phyloP scores from a whole-genome alignment of 2,113 vertebrate genomes.

The Ondatra zibethicus region DNA sequence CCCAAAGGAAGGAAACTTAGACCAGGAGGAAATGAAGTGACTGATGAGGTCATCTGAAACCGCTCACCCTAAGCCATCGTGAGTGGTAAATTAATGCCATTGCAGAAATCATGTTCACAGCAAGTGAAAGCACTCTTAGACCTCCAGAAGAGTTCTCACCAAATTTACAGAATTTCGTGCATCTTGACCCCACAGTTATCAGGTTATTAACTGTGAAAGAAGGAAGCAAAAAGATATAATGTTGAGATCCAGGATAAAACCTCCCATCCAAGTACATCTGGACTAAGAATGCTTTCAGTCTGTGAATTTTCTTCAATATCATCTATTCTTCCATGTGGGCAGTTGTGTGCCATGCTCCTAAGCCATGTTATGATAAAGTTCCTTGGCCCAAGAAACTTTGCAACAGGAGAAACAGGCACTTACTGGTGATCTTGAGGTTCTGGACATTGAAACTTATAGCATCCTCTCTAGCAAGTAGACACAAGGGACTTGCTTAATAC shows the following conservation, averaged over 20 bases:
- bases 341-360: not conserved
- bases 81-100: not conserved
- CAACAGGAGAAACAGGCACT: not conserved
- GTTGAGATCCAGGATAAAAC: not conserved
- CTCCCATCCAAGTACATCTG: not conserved
- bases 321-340: not conserved
- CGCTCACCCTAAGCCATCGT: not conserved
- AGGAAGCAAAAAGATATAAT: not conserved
- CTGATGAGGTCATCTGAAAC: not conserved
- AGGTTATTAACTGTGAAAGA: not conserved
- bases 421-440: not conserved
- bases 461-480: not conserved
- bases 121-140: not conserved
- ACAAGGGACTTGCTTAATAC: not conserved
- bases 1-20: not conserved
- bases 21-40: not conserved
- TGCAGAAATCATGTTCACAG: not conserved
- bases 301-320: not conserved
- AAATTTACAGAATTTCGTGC: not conserved
- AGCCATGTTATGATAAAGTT: not conserved
- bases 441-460: not conserved
- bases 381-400: not conserved
- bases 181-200: fast-evolving
- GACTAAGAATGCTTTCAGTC: not conserved
- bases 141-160: fast-evolving